A percentile compares a stretch with the other conserved stretches of the same genome.
These are phyloP conservation scores for Adelognathus sp. DNA, from an alignment of 2,888 invertebrate genomes.

Conservation along the genomic window DNA sequence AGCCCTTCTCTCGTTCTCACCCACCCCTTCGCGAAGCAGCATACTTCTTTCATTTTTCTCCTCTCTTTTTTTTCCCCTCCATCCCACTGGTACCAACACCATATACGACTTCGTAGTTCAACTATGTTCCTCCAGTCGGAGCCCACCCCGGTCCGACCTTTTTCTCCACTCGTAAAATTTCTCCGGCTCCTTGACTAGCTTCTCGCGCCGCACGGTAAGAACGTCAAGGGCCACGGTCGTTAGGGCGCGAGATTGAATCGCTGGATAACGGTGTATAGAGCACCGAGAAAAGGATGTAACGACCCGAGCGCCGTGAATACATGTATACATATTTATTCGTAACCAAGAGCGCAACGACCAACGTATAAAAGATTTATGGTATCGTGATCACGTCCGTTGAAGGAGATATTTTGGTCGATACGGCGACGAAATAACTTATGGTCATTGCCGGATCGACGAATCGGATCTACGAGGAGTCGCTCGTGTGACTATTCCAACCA, in stretches of 20 bases:
- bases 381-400: neutral
- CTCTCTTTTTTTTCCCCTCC: slow-evolving; percentile 21
- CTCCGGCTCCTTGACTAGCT: slow-evolving; percentile 40
- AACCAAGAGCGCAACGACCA: neutral
- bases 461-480: neutral
- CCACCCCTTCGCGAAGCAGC: neutral
- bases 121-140: neutral
- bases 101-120: slow-evolving; percentile 2
- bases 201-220: slow-evolving; percentile 16
- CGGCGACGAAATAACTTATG: slow-evolving; percentile 14
- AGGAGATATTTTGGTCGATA: slow-evolving; percentile 2
- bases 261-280: slow-evolving; percentile 31
- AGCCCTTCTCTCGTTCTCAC: slow-evolving; percentile 31
- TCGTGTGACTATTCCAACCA: neutral
- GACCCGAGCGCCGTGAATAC: neutral
- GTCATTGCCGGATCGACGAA: slow-evolving; percentile 14
- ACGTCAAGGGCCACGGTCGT: slow-evolving; percentile 24
- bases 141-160: slow-evolving; percentile 31
- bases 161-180: slow-evolving; percentile 42
- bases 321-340: neutral
- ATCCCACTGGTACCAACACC: neutral
- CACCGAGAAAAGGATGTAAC: slow-evolving; percentile 13
- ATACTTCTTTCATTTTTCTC: slow-evolving; percentile 2
- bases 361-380: neutral
- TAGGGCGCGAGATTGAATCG: slow-evolving; percentile 43